A percentile compares a stretch with the other conserved stretches of the same genome.
Evolutionary conservation across 2,113 vertebrate genomes (phyloP).

Genomic region (Megalops atlanticus): DNA sequence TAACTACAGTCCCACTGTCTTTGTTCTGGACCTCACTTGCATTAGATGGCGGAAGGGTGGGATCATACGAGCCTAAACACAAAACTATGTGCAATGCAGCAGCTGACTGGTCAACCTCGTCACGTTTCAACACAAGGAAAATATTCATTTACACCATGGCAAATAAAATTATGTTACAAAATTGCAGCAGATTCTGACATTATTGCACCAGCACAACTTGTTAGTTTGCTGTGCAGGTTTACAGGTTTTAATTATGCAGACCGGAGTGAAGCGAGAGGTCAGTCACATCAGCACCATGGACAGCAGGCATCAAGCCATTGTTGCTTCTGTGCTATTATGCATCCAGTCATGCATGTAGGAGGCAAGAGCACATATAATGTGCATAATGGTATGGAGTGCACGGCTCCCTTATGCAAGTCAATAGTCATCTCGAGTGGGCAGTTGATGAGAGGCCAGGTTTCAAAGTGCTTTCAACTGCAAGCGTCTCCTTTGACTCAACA

Average conservation of each 20-base stretch:
- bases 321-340: neutral
- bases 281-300: slow-evolving; percentile 11
- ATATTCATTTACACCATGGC: too few relatives aligned
- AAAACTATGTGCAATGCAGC: neutral
- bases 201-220: too few relatives aligned
- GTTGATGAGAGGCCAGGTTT: neutral
- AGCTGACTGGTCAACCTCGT: too few relatives aligned
- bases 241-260: neutral
- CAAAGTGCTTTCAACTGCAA: neutral
- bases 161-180: too few relatives aligned
- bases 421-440: neutral
- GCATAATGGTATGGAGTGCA: neutral
- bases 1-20: neutral
- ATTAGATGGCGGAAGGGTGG: neutral
- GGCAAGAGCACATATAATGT: neutral
- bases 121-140: too few relatives aligned
- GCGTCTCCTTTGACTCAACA: neutral
- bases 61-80: neutral
- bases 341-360: neutral
- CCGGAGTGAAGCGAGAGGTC: neutral
- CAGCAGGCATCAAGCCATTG: neutral
- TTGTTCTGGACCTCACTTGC: too few relatives aligned
- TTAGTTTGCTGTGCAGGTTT: too few relatives aligned
- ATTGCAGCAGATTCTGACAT: too few relatives aligned
- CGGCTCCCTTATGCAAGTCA: neutral